These are phyloP conservation scores for Amblyteles armatorius DNA, from an alignment of 2,888 invertebrate species.

Conservation along the genomic window DNA sequence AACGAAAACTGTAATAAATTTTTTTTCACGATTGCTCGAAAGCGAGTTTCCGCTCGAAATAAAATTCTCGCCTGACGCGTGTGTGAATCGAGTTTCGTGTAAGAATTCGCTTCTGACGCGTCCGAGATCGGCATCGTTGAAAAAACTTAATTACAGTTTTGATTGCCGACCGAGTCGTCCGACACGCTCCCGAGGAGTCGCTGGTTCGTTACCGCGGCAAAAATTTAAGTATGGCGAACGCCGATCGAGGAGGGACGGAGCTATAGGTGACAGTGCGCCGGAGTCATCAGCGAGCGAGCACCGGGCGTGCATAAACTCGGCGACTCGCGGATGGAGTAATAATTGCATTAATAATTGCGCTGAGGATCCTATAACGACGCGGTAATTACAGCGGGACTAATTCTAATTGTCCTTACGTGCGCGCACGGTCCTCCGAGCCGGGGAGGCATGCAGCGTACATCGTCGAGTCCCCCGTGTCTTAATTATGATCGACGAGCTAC, in stretches of 20 bases:
- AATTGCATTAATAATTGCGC: conserved; percentile 73
- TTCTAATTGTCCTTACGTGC: conserved; percentile 72
- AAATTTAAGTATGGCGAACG: not conserved
- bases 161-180: no score
- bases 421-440: conserved; percentile 43
- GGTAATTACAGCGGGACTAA: conserved; percentile 72
- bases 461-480: conserved; percentile 65
- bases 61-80: no score
- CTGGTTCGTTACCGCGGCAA: not conserved
- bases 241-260: not conserved
- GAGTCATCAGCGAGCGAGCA: conserved; percentile 12
- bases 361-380: conserved; percentile 66
- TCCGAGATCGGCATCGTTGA: no score
- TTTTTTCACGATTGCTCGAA: no score
- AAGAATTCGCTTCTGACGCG: no score
- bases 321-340: conserved; percentile 57
- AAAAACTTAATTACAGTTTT: no score
- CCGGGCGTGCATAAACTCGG: conserved; percentile 21
- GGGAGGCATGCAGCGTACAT: conserved; percentile 8
- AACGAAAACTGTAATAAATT: no score
- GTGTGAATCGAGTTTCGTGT: no score
- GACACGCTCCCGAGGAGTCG: not conserved
- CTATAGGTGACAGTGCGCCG: not conserved
- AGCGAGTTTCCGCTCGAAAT: no score
- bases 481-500: conserved; percentile 72